phyloP scores from a whole-genome alignment of 2,888 invertebrate genomes.

The Himalopsyche japonica region DNA sequence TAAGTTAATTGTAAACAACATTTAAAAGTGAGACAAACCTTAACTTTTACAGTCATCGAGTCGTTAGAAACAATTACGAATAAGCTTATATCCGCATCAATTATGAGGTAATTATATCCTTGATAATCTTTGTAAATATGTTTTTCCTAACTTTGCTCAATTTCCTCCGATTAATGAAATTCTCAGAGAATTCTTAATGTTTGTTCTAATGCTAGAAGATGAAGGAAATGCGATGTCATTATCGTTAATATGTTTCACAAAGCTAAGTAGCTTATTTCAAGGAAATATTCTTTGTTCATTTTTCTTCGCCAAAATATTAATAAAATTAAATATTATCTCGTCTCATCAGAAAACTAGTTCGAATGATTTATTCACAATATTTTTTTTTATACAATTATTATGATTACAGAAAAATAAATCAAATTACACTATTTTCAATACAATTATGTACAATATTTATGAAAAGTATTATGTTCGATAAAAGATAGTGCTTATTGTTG shows the following conservation, averaged over 20 bases:
- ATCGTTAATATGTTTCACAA: slow-evolving; percentile 21
- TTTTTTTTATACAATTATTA: too few species aligned
- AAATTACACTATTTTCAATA: too few species aligned
- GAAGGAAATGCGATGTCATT: slow-evolving; percentile 25
- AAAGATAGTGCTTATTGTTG: too few species aligned
- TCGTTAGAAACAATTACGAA: background rate
- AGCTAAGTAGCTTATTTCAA: slow-evolving; percentile 11
- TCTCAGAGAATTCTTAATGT: slow-evolving; percentile 21
- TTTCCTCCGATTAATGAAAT: slow-evolving; percentile 22
- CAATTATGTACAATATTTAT: too few species aligned
- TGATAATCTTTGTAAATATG: slow-evolving; percentile 5
- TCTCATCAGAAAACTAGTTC: background rate
- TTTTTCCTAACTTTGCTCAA: slow-evolving; percentile 14
- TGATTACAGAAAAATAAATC: too few species aligned
- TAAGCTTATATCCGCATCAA: background rate
- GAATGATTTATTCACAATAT: background rate
- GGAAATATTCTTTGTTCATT: background rate
- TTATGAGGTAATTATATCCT: background rate
- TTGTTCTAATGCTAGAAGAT: slow-evolving; percentile 21
- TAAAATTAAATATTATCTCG: background rate
- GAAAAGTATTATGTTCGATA: too few species aligned
- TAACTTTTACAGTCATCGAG: background rate
- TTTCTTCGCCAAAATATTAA: background rate
- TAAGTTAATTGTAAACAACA: too few species aligned
- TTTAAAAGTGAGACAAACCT: too few species aligned